Evolutionary conservation across 1,140 invertebrate genomes (phyloP).

Genomic region (Bombus sibiricus): DNA sequence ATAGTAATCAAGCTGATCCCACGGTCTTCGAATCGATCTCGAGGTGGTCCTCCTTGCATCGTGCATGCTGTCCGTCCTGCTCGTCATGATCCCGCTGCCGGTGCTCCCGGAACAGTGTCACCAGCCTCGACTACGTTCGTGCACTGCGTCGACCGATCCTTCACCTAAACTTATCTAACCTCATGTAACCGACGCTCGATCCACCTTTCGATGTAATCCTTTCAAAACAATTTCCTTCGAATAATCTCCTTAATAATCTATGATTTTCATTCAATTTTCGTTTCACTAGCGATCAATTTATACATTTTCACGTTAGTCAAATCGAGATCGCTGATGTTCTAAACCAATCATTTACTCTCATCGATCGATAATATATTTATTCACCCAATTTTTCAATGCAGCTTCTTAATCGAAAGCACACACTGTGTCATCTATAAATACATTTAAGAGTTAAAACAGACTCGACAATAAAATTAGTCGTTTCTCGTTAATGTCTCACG

Average conservation of each 20-base stretch:
- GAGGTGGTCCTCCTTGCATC: background rate
- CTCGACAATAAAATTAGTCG: no score
- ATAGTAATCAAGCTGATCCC: slow-evolving; percentile 26
- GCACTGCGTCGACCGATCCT: background rate
- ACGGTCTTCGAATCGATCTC: slow-evolving; percentile 30
- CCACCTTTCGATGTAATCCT: no score
- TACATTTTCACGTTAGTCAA: background rate
- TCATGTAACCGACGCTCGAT: background rate
- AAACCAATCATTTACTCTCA: no score
- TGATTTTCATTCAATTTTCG: no score
- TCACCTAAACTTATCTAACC: background rate
- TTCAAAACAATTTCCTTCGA: background rate
- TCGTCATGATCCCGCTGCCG: slow-evolving; percentile 23
- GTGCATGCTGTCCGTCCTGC: slow-evolving; percentile 5
- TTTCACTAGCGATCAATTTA: no score
- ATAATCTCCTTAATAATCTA: background rate
- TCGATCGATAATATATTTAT: background rate
- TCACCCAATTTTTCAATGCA: no score
- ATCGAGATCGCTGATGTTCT: background rate
- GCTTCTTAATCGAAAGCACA: background rate
- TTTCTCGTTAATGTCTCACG: no score
- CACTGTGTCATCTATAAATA: background rate
- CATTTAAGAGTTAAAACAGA: background rate
- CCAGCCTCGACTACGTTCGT: background rate
- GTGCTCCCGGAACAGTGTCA: background rate